These are phyloP conservation scores for Lepidocolaptes lacrymiger DNA, from an alignment of 2,797 vertebrate species.

Conservation along the genomic window DNA sequence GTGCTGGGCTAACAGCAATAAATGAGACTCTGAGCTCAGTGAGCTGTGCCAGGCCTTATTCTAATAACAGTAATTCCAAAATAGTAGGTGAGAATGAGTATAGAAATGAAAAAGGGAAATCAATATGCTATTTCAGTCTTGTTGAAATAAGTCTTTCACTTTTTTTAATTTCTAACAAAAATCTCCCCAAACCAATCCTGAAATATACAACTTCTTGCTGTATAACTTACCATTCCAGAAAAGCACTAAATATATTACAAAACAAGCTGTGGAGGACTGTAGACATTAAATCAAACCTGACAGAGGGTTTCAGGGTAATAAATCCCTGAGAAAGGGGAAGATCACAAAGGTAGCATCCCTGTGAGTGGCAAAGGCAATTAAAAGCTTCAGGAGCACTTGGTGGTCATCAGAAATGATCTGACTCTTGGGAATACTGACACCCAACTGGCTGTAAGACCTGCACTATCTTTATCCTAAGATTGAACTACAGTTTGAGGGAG, in stretches of 20 bases:
- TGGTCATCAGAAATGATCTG: background rate
- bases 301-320: background rate
- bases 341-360: background rate
- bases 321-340: background rate
- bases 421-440: background rate
- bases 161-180: background rate
- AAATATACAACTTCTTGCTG: background rate
- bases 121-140: slow-evolving; percentile 6
- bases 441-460: background rate
- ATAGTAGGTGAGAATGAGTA: background rate
- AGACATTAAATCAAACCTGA: background rate
- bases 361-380: background rate
- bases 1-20: slow-evolving; percentile 29
- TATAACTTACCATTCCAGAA: background rate
- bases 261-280: background rate
- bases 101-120: background rate
- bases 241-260: background rate
- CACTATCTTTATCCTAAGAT: background rate
- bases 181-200: fast-evolving
- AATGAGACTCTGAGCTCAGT: slow-evolving; percentile 17
- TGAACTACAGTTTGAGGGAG: background rate
- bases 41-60: background rate
- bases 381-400: background rate
- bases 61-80: slow-evolving; percentile 42
- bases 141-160: background rate